Base-by-base conservation (phyloP, 2,797 vertebrate genomes). In the Schizopygopsis malacanthus region DNA sequence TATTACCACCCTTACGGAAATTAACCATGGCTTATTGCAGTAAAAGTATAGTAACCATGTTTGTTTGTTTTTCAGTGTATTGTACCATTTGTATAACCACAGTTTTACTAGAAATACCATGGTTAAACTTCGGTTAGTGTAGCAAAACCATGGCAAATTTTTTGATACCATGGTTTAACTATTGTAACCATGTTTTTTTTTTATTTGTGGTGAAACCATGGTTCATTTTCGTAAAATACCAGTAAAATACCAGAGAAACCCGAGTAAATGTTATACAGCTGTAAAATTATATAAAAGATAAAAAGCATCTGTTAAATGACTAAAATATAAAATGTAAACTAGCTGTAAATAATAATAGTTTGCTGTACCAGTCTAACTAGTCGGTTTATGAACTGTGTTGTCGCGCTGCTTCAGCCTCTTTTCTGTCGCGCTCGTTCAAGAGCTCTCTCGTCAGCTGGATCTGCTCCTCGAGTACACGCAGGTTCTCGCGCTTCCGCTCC, bases 381-480 rank as follows among this genome's bases (percentile, higher is more conserved):
- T 33, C 13, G 6, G 8, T 72, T 87, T 84, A 86, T 78, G 87
- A 86, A 1, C 47, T 50, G 20, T 77, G 69, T 41, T 84, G 6
- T 45, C 18, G 33, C n/a, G 70, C 7, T 0, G 28, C 20, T 18
- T 43, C 69, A 9, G 90, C 81, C 89, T 92, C 90, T 76, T 65
- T 89, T 88, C 90, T 91, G 3, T 92, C 90, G 82, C 95, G 92
- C 89, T 97, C 95, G 73, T 94, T 93, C 92, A 94, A 91, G 85
- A 98, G 94, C 69, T 95, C 94, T 75, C 90, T 92, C 77, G 97
- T 97, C 89, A 98, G 95, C 37, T 85, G 88, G 89, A 92, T 95
- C 92, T 98, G 97, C 90, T 99, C 96, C 92, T 97, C 93, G 56
- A 99, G 92, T 54, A 94, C 92, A 70, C 94, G 94, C 90, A 97